phyloP scores from a whole-genome alignment of 2,113 vertebrate species.

The Mungos mungo region DNA sequence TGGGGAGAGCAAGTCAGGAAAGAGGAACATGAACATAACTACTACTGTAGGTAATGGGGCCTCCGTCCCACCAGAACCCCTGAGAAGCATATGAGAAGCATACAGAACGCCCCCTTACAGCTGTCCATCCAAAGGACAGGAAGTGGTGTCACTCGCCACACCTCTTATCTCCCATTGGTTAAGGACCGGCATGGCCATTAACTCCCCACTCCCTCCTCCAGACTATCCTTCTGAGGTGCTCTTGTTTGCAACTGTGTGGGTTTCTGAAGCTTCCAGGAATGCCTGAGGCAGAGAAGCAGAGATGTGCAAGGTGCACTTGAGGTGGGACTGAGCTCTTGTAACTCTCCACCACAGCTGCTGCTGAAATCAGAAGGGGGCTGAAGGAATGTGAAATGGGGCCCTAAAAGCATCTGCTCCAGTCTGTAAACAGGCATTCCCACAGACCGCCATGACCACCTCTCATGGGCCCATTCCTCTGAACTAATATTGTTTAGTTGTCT shows the following conservation, averaged over 20 bases:
- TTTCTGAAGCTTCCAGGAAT: background rate
- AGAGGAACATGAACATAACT: background rate
- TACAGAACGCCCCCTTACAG: background rate
- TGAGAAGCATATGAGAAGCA: background rate
- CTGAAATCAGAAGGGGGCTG: background rate
- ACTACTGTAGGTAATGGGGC: fast-evolving
- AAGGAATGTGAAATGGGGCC: background rate
- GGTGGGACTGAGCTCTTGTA: background rate
- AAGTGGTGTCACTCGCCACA: background rate
- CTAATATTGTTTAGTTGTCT: background rate
- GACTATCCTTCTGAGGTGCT: too few relatives aligned
- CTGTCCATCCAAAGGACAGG: background rate
- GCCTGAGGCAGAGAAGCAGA: background rate
- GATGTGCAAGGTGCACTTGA: background rate
- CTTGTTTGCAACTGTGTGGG: background rate
- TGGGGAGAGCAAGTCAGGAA: background rate
- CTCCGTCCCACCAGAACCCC: background rate
- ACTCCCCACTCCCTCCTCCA: background rate
- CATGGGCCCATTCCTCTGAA: background rate
- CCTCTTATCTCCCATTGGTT: background rate
- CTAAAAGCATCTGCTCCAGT: fast-evolving
- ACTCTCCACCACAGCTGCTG: background rate
- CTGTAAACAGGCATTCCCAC: background rate
- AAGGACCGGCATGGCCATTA: background rate
- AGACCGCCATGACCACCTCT: background rate